These are phyloP conservation scores for Xanthia togata DNA, from an alignment of 2,888 invertebrate species.

Conservation along the genomic window DNA sequence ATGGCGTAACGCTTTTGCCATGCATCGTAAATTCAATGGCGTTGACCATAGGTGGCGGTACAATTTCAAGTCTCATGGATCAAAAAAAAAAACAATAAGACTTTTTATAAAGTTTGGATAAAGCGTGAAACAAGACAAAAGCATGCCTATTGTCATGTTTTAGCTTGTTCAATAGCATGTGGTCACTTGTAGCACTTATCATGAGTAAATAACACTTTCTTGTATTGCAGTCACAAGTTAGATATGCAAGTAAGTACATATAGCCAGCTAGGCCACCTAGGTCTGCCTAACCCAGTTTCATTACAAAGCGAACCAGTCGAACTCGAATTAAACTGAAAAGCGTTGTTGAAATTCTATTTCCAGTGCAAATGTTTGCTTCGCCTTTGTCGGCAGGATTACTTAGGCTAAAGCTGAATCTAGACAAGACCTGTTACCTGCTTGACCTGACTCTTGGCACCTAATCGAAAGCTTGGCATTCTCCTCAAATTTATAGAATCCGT, in stretches of 20 bases:
- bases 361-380: constrained; percentile 63
- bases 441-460: constrained; percentile 52
- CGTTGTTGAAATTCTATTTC: constrained; percentile 65
- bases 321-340: constrained; percentile 50
- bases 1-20: not conserved
- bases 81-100: not conserved
- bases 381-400: constrained; percentile 57
- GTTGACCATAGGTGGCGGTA: not conserved
- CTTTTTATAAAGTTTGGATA: not conserved
- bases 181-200: not conserved
- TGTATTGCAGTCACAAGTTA: not conserved
- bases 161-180: not conserved
- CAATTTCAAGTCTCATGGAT: not conserved
- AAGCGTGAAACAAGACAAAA: not conserved
- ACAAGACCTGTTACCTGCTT: constrained; percentile 40
- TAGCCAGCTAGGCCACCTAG: not conserved
- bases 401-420: constrained; percentile 47
- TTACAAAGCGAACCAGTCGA: constrained; percentile 51
- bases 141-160: not conserved
- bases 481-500: constrained; percentile 28
- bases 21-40: not conserved
- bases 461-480: constrained; percentile 51
- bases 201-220: not conserved
- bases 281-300: constrained; percentile 4
- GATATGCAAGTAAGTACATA: not conserved